Evolutionary conservation across 2,113 vertebrate species (phyloP).

Genomic region (Hiodon tergisus): DNA sequence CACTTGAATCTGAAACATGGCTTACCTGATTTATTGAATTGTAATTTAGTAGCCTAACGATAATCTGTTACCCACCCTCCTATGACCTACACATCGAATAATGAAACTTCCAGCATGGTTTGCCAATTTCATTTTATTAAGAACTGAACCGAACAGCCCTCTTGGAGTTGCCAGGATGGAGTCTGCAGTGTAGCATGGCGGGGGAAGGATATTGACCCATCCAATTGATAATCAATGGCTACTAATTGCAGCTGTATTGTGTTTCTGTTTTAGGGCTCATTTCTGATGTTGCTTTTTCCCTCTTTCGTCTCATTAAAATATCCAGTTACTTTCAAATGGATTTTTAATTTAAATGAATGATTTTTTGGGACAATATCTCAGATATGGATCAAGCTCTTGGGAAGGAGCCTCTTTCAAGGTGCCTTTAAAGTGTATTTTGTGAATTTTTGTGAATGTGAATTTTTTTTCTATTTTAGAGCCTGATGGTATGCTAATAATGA

Average conservation of each 20-base stretch:
- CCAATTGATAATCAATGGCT: constrained; percentile 72
- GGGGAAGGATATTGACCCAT: constrained; percentile 58
- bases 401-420: constrained; percentile 64
- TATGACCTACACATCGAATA: not conserved
- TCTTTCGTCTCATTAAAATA: constrained; percentile 72
- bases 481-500: not conserved
- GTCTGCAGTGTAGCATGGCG: constrained; percentile 21
- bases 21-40: not conserved
- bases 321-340: constrained; percentile 72
- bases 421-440: constrained; percentile 61
- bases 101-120: not conserved
- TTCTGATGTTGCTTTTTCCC: constrained; percentile 65
- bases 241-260: constrained; percentile 55
- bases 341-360: constrained; percentile 78
- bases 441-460: constrained; percentile 42
- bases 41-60: not conserved
- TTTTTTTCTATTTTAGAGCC: constrained; percentile 40
- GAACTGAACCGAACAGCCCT: constrained; percentile 15
- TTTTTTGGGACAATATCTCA: constrained; percentile 71
- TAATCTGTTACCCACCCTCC: not conserved
- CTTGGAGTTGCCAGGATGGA: constrained; percentile 13
- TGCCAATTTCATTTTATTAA: not conserved
- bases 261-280: constrained; percentile 65
- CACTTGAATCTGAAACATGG: too few species aligned
- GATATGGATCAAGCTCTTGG: constrained; percentile 63